Evolutionary conservation across 1,140 invertebrate genomes (phyloP), one percentile per base, ranked within the genome.

Genomic region (Caenorhabditis tropicalis): DNA sequence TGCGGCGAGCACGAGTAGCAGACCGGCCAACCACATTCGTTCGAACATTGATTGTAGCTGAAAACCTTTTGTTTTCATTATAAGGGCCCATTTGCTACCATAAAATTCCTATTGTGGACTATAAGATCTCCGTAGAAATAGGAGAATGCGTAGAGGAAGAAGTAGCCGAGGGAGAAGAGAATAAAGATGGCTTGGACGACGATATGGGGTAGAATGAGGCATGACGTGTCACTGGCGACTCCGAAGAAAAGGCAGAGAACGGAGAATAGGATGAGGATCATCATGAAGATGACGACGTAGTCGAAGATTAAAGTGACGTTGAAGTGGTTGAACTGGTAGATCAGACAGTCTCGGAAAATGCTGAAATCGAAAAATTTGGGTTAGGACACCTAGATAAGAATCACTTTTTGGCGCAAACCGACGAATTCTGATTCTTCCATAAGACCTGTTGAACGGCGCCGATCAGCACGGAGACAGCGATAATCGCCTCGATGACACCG

Each of bases 51-150:
- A 85, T 84, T 89, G 85, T 7, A 91, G 16, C 88, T 89, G 60
- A 81, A 88, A 46, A 58, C 19, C 19, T 36, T n/a, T 16, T 10
- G 12, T 31, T 1, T 29, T n/a, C 51, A 19, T 7, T 29, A 16
- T 4, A 60, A 60, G 29, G 53, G 21, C 21, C 21, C 19, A 56
- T 24, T 6, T 5, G 24, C 53, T 56, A 88, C 86, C 85, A 85
- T 84, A 56, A 90, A 90, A 3, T 56, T 33, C 31, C 83, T 46
- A 31, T 86, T 79, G 24, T 90, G 87, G 4, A 84, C 89, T 60
- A 90, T 88, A n/a, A 90, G 51, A 82, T 90, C 89, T n/a, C 88
- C 89, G 53, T 90, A 89, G 43, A 90, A 88, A 74, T 90, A 90
- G 6, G 87, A 86, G 85, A 89, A 90, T 5, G 89, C 89, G 79